phyloP scores from a whole-genome alignment of 2,888 invertebrate species.

The Lasioglossum lativentre region DNA sequence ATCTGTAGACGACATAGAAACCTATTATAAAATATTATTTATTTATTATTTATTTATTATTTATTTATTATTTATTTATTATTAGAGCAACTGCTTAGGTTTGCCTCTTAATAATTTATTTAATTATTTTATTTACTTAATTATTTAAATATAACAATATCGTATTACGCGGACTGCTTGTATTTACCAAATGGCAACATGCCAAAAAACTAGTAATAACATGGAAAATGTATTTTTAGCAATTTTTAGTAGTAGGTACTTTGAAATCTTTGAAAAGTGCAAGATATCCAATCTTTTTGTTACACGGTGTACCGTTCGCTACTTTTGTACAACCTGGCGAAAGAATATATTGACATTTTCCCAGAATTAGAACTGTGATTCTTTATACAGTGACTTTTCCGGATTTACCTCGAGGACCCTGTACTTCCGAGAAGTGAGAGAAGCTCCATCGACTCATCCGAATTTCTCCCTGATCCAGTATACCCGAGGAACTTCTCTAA shows the following conservation, averaged over 20 bases:
- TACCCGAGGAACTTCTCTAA: not conserved
- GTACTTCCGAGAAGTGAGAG: not conserved
- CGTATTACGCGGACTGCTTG: too few species aligned
- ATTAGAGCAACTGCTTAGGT: too few species aligned
- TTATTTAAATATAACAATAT: too few species aligned
- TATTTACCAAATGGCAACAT: too few species aligned
- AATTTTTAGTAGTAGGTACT: too few species aligned
- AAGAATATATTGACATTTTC: not conserved
- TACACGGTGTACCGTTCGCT: not conserved
- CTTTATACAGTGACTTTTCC: not conserved
- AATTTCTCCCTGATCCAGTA: slow-evolving; percentile 3
- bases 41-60: too few species aligned
- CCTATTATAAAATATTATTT: not conserved
- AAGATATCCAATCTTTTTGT: not conserved
- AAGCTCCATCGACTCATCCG: not conserved
- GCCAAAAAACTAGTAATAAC: not conserved
- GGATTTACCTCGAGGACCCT: not conserved
- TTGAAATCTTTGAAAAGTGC: not conserved
- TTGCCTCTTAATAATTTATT: too few species aligned
- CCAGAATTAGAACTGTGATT: not conserved
- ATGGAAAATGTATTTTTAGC: too few species aligned
- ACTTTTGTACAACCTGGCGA: not conserved
- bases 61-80: too few species aligned
- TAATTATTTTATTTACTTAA: too few species aligned
- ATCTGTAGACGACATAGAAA: not conserved